A percentile compares a stretch with the other conserved stretches of the same genome.
These are phyloP conservation scores for Pongo pygmaeus DNA, from an alignment of 2,113 vertebrate genomes.

Conservation along the genomic window DNA sequence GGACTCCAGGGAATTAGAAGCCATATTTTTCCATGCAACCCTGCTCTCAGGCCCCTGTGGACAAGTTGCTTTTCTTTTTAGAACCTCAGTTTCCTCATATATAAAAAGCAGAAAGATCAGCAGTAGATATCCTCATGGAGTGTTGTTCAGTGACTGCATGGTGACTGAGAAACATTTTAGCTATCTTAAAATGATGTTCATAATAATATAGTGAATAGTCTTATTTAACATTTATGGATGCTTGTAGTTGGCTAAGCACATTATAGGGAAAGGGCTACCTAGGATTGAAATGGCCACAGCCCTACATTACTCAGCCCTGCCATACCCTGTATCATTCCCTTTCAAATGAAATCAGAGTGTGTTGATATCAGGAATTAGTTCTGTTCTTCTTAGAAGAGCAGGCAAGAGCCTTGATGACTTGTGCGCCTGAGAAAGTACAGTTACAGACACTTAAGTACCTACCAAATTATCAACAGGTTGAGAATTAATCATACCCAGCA, in stretches of 20 bases:
- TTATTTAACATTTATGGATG: background rate
- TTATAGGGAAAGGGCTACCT: background rate
- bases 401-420: background rate
- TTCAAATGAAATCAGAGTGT: background rate
- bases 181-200: constrained; percentile 44
- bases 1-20: background rate
- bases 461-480: background rate
- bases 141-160: background rate
- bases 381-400: background rate
- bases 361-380: background rate
- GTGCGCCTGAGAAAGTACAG: background rate
- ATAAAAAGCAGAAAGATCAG: background rate
- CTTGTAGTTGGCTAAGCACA: background rate
- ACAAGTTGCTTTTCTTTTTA: background rate
- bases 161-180: background rate
- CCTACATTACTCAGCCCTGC: accelerated
- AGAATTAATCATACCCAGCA: constrained; percentile 11
- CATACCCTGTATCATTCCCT: background rate
- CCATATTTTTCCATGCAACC: accelerated
- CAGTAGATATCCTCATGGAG: background rate
- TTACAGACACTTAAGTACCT: background rate
- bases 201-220: background rate
- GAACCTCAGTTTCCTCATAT: background rate
- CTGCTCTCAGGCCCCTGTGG: background rate
- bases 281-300: background rate